Conservation (phyloP, 2,888 invertebrate genomes). For the Drosophila pseudotalamancana region DNA sequence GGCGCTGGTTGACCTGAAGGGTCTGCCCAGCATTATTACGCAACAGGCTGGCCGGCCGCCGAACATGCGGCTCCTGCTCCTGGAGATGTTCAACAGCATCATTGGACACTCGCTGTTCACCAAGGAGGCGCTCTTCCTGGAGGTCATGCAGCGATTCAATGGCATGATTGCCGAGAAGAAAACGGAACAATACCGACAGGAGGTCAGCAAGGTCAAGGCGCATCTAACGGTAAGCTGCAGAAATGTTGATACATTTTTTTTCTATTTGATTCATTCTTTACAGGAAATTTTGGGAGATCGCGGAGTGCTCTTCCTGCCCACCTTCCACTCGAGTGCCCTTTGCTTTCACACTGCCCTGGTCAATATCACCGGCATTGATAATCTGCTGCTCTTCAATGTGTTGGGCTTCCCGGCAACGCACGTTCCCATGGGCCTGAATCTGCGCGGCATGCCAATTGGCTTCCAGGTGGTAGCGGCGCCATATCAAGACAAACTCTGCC, state of each 20-base stretch:
- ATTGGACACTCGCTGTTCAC: conserved; percentile 79
- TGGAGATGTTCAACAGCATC: conserved; percentile 68
- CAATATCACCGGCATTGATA: conserved; percentile 81
- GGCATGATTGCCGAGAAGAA: conserved; percentile 54
- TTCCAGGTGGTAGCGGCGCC: conserved; percentile 91
- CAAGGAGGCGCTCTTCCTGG: conserved; percentile 76
- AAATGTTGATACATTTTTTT: not conserved
- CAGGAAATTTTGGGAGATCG: conserved; percentile 86
- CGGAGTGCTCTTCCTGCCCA: conserved; percentile 91
- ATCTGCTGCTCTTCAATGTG: conserved; percentile 83
- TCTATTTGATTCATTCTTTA: not conserved
- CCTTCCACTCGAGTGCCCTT: conserved; percentile 88
- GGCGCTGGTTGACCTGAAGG: conserved; percentile 64
- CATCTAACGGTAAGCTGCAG: conserved; percentile 62
- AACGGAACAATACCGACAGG: conserved; percentile 58
- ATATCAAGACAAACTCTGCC: conserved; percentile 91
- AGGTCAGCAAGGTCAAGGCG: conserved; percentile 53
- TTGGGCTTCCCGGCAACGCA: conserved; percentile 91
- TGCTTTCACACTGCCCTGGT: conserved; percentile 88
- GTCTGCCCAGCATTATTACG: conserved; percentile 74
- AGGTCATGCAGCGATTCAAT: conserved; percentile 68
- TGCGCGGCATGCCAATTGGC: conserved; percentile 88
- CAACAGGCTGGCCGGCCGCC: conserved; percentile 60
- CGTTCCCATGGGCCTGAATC: conserved; percentile 88
- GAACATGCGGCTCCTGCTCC: conserved; percentile 42